A percentile compares a stretch with the other conserved stretches of the same genome.
These are phyloP conservation scores for Papilio glaucus DNA, from an alignment of 1,140 invertebrate genomes.

Conservation along the genomic window DNA sequence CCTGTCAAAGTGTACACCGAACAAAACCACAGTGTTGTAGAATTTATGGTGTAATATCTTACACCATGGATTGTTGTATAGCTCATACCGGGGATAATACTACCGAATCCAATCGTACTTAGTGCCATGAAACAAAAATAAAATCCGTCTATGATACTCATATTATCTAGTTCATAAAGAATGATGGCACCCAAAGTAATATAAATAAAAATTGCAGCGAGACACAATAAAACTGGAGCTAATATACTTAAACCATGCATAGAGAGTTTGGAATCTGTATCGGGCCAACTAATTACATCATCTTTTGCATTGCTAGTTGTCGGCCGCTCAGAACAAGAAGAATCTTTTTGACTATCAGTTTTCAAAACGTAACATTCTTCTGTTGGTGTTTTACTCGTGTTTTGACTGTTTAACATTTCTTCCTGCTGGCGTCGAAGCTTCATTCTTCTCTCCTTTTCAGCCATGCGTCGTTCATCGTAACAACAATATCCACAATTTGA, in stretches of 20 bases:
- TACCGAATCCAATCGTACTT: constrained; percentile 96
- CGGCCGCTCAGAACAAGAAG: constrained; percentile 71
- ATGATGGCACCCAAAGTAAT: constrained; percentile 94
- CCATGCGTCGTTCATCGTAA: constrained; percentile 93
- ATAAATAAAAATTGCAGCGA: constrained; percentile 92
- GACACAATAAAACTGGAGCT: constrained; percentile 91
- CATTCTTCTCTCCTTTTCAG: constrained; percentile 92
- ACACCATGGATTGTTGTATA: constrained; percentile 84
- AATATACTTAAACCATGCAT: constrained; percentile 91
- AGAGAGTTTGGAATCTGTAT: constrained; percentile 88
- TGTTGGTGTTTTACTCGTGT: constrained; percentile 75
- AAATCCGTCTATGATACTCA: constrained; percentile 94
- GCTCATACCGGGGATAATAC: constrained; percentile 91
- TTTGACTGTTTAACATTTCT: constrained; percentile 88
- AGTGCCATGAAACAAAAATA: constrained; percentile 98
- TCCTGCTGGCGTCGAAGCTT: constrained; percentile 90
- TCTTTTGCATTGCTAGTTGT: constrained; percentile 76
- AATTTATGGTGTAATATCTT: constrained; percentile 77
- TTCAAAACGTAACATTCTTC: constrained; percentile 90
- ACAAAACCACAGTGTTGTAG: constrained; percentile 92
- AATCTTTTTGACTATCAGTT: constrained; percentile 77
- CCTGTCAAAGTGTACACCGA: constrained; percentile 97
- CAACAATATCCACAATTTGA: constrained; percentile 94
- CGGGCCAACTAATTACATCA: constrained; percentile 82
- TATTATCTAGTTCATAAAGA: constrained; percentile 92